phyloP scores from a whole-genome alignment of 2,113 vertebrate species.

The Notothenia rossii region DNA sequence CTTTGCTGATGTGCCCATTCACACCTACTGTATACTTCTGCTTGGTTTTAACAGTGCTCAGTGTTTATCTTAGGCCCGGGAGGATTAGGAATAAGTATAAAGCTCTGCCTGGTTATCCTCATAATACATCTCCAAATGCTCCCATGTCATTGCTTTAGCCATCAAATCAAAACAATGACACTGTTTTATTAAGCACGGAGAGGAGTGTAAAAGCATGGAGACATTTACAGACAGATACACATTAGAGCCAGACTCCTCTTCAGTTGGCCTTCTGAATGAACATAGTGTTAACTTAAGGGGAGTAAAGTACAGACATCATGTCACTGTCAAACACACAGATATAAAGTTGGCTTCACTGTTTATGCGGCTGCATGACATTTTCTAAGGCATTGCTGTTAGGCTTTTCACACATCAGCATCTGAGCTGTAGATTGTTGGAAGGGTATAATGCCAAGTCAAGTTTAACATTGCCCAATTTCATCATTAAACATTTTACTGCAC shows the following conservation, averaged over 20 bases:
- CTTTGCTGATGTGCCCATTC: slow-evolving; percentile 48
- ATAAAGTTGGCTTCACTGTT: slow-evolving; percentile 12
- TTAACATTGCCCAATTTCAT: slow-evolving; percentile 11
- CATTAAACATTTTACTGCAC: slow-evolving; percentile 36
- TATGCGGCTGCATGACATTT: not conserved
- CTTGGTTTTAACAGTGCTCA: slow-evolving; percentile 35
- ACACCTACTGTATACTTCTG: slow-evolving; percentile 36
- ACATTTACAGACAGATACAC: slow-evolving; percentile 5
- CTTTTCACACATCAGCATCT: not conserved
- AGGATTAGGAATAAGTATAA: slow-evolving; percentile 65
- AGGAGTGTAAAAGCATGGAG: slow-evolving; percentile 19
- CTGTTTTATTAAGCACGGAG: slow-evolving; percentile 50
- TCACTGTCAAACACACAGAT: slow-evolving; percentile 9
- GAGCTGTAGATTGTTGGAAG: not conserved
- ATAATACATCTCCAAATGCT: slow-evolving; percentile 53
- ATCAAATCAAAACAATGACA: slow-evolving; percentile 66
- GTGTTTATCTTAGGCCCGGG: slow-evolving; percentile 65
- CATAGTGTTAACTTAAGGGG: not conserved
- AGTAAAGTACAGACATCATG: not conserved
- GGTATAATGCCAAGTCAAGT: slow-evolving; percentile 22
- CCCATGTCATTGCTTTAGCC: slow-evolving; percentile 34
- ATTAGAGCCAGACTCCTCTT: slow-evolving; percentile 24
- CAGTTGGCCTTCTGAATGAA: too few species aligned
- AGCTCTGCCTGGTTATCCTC: slow-evolving; percentile 59
- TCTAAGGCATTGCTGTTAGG: not conserved